Base-by-base conservation (phyloP, 2,113 vertebrate species). In the Pica pica region DNA sequence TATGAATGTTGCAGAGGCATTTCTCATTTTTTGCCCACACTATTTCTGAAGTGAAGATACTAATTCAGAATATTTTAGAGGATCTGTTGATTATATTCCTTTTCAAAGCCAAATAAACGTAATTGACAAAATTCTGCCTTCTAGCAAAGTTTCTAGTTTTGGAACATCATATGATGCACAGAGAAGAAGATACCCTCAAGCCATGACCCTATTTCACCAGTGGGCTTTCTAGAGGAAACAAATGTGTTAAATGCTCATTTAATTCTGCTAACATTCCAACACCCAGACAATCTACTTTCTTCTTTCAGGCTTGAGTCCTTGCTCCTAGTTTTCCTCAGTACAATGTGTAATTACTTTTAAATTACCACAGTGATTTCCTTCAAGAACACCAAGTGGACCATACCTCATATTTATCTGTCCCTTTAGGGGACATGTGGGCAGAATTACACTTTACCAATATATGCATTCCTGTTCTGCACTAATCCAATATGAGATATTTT, bases 331-430 rank as follows among this genome's bases (percentile, higher is more conserved):
- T 91, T 78, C 31, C 16, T 39, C 15, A 56, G 31, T 55, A 52
- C 12, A 69, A 1, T 11, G 21, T 90, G 88, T 85, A 91, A 85
- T 76, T 95, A 64, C 44, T 95, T 94, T 93, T 79, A 92, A 93
- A 80, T 88, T 11, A 81, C 33, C 37, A 11, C 26, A 65, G 2
- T 46, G 24, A 46, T 89, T 91, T 96, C 21, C 27, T 44, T 83
- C 13, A 63, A 44, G 19, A 90, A 49, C n/a, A 39, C 33, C 18
- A 57, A 53, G 35, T 47, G 31, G 21, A 53, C 57, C 11, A 20
- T 78, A 74, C 33, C 14, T 90, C 63, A 33, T 23, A 21, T 39
- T 42, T 53, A 41, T 95, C 27, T 41, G 4, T 83, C n/a, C 82
- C 49, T 94, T 10, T 27, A 57, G 21, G 28, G 49, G 6, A 67